These are phyloP conservation scores for Acleris literana DNA, from an alignment of 2,888 invertebrate species.

Conservation along the genomic window DNA sequence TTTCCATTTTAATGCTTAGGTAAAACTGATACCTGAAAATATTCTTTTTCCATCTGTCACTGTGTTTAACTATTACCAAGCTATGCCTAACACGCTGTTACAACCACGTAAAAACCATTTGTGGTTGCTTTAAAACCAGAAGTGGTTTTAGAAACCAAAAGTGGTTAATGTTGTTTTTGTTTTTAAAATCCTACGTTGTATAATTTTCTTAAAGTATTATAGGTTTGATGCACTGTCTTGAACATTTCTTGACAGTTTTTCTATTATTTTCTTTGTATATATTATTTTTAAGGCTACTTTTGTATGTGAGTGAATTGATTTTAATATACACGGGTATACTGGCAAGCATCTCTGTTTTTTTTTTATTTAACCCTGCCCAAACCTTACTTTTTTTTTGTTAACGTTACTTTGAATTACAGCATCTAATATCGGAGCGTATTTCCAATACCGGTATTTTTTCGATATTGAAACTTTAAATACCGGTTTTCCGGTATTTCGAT, in stretches of 20 bases:
- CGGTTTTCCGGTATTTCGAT: too few species aligned
- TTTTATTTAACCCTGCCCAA: background rate
- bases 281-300: slow-evolving; percentile 55
- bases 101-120: too few species aligned
- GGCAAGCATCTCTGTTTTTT: slow-evolving; percentile 42
- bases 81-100: too few species aligned
- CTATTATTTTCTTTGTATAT: slow-evolving; percentile 42
- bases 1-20: too few species aligned
- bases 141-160: background rate
- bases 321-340: slow-evolving; percentile 64
- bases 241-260: slow-evolving; percentile 26
- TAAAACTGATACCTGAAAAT: too few species aligned
- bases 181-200: background rate
- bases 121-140: background rate
- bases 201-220: background rate
- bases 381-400: too few species aligned
- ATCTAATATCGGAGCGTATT: too few species aligned
- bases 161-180: background rate
- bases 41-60: too few species aligned
- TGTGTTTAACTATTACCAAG: too few species aligned
- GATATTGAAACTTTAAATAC: too few species aligned
- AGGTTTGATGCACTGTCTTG: slow-evolving; percentile 3
- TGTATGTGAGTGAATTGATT: slow-evolving; percentile 56
- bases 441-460: too few species aligned
- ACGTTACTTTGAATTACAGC: too few species aligned